Base-by-base conservation (phyloP, 2,888 invertebrate genomes). In the Leucophenga montana region DNA sequence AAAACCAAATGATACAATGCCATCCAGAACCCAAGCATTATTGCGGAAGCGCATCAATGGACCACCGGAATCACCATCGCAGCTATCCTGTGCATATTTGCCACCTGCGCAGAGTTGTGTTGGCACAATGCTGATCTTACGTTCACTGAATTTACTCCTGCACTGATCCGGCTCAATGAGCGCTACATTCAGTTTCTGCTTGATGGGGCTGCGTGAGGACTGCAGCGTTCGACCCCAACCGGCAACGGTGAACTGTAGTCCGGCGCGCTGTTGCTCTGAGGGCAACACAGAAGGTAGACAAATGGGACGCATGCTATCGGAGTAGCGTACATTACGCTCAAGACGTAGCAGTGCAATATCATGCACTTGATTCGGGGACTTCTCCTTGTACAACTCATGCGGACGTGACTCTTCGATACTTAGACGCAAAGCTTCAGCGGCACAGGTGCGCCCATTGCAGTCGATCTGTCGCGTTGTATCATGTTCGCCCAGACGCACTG, bases 11-110 rank as follows among this genome's bases (percentile, higher is more conserved):
- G 94, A 94, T 0, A 94, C 92, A 0, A 94, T 88, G 0, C 92
- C 94, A 18, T 92, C 90, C 0, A 91, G 76, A 67, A 91, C 91
- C 91, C 92, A 92, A 13, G 90, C 88, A n/a, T 89, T 86, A 31
- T 87, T 88, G 11, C 80, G 88, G 27, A 83, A 82, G 66, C 87
- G 89, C 94, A 95, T 94, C 33, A 95, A 85, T 0, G 95, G 94
- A 2, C 94, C 94, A 2, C 95, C 95, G 0, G 94, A 94, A 78
- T 95, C 95, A 0, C 95, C 95, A 56, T 89, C 90, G 78, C 95
- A 95, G 0, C 94, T 92, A 79, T 95, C 95, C 77, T 92, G 90
- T 0, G 91, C 90, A 69, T 88, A 90, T 5, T 89, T 88, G 0
- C 95, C 93, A 1, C 95, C 95, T 6, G 94, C 94, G 78, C 94